phyloP scores from a whole-genome alignment of 2,113 vertebrate genomes.

The Forbesichthys papilliferus region DNA sequence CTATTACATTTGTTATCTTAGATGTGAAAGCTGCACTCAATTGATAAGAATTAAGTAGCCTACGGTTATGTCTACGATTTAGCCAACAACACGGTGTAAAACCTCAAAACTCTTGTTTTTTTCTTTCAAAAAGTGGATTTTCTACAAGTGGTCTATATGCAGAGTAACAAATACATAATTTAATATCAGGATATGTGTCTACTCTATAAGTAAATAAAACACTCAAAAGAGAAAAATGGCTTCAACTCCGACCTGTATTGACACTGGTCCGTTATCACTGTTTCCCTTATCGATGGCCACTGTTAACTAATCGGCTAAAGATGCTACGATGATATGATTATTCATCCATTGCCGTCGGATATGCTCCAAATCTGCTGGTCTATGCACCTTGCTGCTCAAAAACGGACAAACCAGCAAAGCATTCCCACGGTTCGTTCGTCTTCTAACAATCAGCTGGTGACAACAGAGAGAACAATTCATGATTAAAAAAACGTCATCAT shows the following conservation, averaged over 20 bases:
- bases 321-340: slow-evolving; percentile 12
- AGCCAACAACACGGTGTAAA: slow-evolving; percentile 11
- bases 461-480: slow-evolving; percentile 57
- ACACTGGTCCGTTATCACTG: slow-evolving; percentile 51
- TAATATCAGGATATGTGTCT: not conserved
- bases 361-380: not conserved
- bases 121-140: not conserved
- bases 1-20: not conserved
- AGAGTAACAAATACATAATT: not conserved
- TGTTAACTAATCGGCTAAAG: slow-evolving; percentile 24
- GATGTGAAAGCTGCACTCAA: not conserved
- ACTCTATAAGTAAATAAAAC: no score
- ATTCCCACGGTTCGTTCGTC: slow-evolving; percentile 45
- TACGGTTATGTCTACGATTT: not conserved
- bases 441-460: slow-evolving; percentile 66
- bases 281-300: slow-evolving; percentile 35
- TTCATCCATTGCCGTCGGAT: slow-evolving; percentile 14
- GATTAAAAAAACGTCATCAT: slow-evolving; percentile 56
- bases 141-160: slow-evolving; percentile 2
- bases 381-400: not conserved
- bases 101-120: not conserved
- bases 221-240: slow-evolving; percentile 57
- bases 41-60: not conserved
- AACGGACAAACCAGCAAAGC: slow-evolving; percentile 1
- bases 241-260: slow-evolving; percentile 55